phyloP scores from a whole-genome alignment of 2,888 invertebrate species.

The Caenorhabditis sp. region DNA sequence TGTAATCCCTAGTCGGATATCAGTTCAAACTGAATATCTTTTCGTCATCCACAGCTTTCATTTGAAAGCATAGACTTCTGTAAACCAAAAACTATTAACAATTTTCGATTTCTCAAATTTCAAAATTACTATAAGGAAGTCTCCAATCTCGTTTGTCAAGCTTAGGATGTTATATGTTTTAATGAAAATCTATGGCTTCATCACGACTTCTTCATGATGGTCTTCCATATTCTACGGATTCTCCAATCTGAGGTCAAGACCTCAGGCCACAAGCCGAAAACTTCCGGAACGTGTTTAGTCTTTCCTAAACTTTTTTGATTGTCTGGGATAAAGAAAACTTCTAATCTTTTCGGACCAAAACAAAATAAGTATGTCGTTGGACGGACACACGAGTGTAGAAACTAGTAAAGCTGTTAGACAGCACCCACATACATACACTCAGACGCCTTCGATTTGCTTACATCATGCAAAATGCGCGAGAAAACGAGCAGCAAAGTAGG shows the following conservation, averaged over 20 bases:
- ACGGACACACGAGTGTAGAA: slow-evolving; percentile 19
- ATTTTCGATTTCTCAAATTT: no score
- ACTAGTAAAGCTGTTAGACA: slow-evolving; percentile 19
- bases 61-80: no score
- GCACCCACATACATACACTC: slow-evolving; percentile 13
- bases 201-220: no score
- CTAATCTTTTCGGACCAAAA: slow-evolving; percentile 44
- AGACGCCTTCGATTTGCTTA: slow-evolving; percentile 62
- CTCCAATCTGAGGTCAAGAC: no score
- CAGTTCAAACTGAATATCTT: neutral
- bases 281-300: neutral
- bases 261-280: neutral
- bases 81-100: no score
- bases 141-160: no score
- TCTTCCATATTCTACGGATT: no score
- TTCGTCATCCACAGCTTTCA: neutral
- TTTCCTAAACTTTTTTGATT: neutral
- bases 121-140: no score
- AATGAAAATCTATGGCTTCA: no score
- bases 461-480: slow-evolving; percentile 61
- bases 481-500: slow-evolving; percentile 53
- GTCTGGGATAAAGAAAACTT: slow-evolving; percentile 6
- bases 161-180: no score
- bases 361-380: slow-evolving; percentile 55
- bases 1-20: neutral